Base-by-base conservation (phyloP, 2,113 vertebrate species). In the Antechinus stuartii region DNA sequence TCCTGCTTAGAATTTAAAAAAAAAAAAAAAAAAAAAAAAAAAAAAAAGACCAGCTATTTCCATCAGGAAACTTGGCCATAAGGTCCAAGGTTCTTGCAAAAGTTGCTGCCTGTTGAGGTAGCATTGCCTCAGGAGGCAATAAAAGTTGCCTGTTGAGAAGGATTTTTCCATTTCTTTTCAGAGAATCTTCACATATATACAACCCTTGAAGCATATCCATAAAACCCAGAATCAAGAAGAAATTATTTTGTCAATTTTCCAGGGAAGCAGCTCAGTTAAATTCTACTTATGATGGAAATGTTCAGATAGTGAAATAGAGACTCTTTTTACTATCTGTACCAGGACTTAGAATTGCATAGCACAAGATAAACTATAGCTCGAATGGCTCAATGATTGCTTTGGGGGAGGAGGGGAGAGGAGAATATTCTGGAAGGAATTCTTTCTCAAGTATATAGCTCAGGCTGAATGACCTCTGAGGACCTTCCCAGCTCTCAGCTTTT, bases 221-320 rank as follows among this genome's bases (percentile, higher is more conserved):
- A 84, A 84, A 84, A 84, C 68, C 19, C 68, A 84, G 68, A 84
- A 84, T 84, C 68, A 84, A 42, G 68, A 84, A 42, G 68, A 84
- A 84, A 84, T 84, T 84, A 84, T 84, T 84, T 84, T 84, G n/a
- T 84, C 68, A 84, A 42, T 84, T 84, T 84, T 84, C 68, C 68
- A 84, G 68, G 35, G n/a, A 84, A 84, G n/a, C 68, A 84, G n/a
- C 68, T 42, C 68, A 84, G 68, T 84, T 84, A 84, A 84, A 84
- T 84, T 84, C 68, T 84, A 84, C 68, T 84, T 84, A 84, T 84
- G 68, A 84, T 84, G n/a, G 68, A 84, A 84, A 84, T 84, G 68
- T 84, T 84, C 68, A 84, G 68, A 84, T 84, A 84, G 68, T 42
- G 68, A 84, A 84, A 84, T 84, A 84, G 68, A 84, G n/a, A 42